Conservation (phyloP, 1,140 invertebrate species). For the Diorhabda elongata region DNA sequence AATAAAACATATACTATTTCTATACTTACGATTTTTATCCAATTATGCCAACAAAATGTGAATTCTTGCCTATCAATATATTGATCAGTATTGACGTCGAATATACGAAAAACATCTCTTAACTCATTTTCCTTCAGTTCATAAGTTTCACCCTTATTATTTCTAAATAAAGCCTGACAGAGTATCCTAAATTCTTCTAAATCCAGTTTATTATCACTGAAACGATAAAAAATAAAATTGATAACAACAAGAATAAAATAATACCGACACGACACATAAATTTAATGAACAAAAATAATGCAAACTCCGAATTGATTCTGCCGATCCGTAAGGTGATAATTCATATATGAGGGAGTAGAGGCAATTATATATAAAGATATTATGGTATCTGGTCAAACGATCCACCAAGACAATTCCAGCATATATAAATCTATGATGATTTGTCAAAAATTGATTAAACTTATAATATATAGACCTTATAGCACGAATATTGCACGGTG, state of each 20-base stretch:
- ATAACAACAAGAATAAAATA: not conserved
- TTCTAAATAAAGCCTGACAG: slow-evolving; percentile 55
- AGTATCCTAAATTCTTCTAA: slow-evolving; percentile 55
- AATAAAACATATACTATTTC: no score
- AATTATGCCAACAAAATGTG: slow-evolving; percentile 46
- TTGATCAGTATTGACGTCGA: slow-evolving; percentile 55
- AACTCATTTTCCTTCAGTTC: slow-evolving; percentile 49
- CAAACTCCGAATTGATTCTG: not conserved
- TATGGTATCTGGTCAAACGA: no score
- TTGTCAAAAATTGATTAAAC: no score
- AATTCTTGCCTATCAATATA: slow-evolving; percentile 58
- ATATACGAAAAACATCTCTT: slow-evolving; percentile 53
- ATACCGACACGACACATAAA: not conserved
- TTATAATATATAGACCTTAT: no score
- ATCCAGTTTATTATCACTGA: slow-evolving; percentile 52
- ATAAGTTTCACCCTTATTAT: slow-evolving; percentile 54
- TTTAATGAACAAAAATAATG: not conserved
- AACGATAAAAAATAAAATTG: slow-evolving; percentile 30
- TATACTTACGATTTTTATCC: slow-evolving; percentile 47
- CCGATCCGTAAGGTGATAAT: no score
- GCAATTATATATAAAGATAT: no score
- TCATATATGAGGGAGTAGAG: no score
- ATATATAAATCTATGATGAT: no score
- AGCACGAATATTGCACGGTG: no score
- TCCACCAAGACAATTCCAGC: no score